phyloP scores from a whole-genome alignment of 2,113 vertebrate species.

The Sinocyclocheilus grahami region DNA sequence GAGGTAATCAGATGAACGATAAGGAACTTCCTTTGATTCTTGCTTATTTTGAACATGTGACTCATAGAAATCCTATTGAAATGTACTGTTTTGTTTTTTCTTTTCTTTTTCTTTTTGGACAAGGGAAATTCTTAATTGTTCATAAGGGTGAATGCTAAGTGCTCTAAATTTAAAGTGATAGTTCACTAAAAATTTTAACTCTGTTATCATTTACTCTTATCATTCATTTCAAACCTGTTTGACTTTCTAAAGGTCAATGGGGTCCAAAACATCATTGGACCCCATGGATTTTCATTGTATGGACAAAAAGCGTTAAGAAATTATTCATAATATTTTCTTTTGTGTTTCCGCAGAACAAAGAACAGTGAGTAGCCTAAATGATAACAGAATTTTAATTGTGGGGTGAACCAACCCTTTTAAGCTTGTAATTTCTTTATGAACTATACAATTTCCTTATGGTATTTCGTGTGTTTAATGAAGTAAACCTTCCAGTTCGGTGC shows the following conservation, averaged over 20 bases:
- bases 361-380: not conserved
- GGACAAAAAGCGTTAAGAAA: not conserved
- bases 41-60: conserved; percentile 5
- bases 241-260: conserved; percentile 10
- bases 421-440: not conserved
- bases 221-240: not conserved
- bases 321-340: not conserved
- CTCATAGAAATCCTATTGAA: conserved; percentile 5
- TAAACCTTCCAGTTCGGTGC: not conserved
- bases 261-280: not conserved
- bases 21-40: conserved; percentile 26
- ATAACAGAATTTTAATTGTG: not conserved
- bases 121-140: not conserved
- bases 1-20: conserved; percentile 8
- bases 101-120: not conserved
- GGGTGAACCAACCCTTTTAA: not conserved
- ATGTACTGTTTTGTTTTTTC: not conserved
- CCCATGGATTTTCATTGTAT: not conserved
- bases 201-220: too few relatives aligned
- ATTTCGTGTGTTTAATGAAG: not conserved
- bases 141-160: not conserved
- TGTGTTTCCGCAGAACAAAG: not conserved
- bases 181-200: not conserved
- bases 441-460: not conserved
- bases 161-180: not conserved